Base-by-base conservation (phyloP, 1,140 invertebrate genomes). In the Tetramorium parvispinum region DNA sequence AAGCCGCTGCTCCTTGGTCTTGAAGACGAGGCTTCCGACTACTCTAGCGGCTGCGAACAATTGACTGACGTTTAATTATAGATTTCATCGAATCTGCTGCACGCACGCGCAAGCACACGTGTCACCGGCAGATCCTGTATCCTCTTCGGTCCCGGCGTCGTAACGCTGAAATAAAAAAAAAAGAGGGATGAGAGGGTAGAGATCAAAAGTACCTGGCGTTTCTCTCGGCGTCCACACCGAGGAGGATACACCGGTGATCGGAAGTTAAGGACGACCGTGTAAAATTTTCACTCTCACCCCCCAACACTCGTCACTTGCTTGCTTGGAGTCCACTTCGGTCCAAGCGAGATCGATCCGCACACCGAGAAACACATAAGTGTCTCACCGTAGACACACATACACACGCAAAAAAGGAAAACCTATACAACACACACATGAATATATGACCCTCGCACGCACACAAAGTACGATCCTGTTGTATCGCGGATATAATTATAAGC, bases 381-480 rank as follows among this genome's bases (percentile, higher is more conserved):
- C 68, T 83, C 40, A 49, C 66, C 65, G 3, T 24, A 16, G 11
- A 73, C 51, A 66, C 21, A 32, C 13, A 18, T 21, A 77, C 5
- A 53, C 57, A 18, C 16, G 16, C n/a, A 37, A 37, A 37, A 32
- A 32, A 32, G 32, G 32, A 32, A 32, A 37, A 55, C 37, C n/a
- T 65, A 57, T 53, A 59, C 40, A 71, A 71, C 37, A 46, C 24
- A 82, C 3, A 82, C 53, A 73, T 55, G 24, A 73, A 40, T 83
- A 75, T 83, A 83, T 82, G 79, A 82, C 13, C 66, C 68, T 83
- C 55, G 79, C 79, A 83, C 79, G 79, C 63, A 75, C 68, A 83
- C 40, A 21, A 82, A 82, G 32, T 66, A 79, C 76, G 76, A 68
- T 75, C 79, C 68, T 43, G 53, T 83, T 75, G 79, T 83, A 83